These are phyloP conservation scores for Heliopora coerulea DNA, from an alignment of 92 coral and sea anemone species.

Conservation along the genomic window DNA sequence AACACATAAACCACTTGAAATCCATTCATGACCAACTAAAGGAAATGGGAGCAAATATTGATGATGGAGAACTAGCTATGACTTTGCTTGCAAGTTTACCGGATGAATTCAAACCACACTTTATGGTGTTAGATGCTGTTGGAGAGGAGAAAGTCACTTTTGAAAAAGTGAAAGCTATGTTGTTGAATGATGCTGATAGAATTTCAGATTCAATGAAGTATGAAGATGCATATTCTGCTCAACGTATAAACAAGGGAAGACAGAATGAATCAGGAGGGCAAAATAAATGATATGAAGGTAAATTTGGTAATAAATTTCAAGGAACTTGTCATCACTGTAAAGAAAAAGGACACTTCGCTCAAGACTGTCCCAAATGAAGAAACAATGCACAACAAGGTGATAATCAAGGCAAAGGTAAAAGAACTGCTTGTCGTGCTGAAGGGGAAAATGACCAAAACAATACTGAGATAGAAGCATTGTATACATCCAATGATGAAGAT, in stretches of 20 bases:
- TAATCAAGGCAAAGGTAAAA: conserved; percentile 30
- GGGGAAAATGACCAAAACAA: not conserved
- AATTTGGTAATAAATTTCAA: conserved; percentile 16
- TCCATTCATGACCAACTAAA: not conserved
- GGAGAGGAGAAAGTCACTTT: conserved; percentile 21
- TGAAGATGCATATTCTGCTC: conserved; percentile 29
- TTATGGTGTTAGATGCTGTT: conserved; percentile 14
- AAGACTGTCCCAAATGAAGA: conserved; percentile 39
- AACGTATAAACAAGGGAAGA: not conserved
- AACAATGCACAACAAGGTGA: conserved; percentile 22
- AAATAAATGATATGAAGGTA: not conserved
- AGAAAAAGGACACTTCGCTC: conserved; percentile 41
- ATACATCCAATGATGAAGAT: conserved; percentile 8
- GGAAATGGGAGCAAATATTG: conserved; percentile 4
- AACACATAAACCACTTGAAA: not conserved
- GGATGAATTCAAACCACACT: conserved; percentile 1
- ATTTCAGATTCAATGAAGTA: conserved; percentile 1
- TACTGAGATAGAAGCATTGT: not conserved
- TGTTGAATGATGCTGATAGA: conserved; percentile 24
- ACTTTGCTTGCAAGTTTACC: conserved; percentile 5
- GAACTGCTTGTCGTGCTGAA: conserved; percentile 1
- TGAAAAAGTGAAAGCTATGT: conserved; percentile 19
- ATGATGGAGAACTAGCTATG: conserved; percentile 23
- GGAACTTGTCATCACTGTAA: conserved; percentile 47
- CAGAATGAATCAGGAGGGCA: not conserved